Evolutionary conservation across 2,797 vertebrate genomes (phyloP).

Genomic region (Bovichtus variegatus): DNA sequence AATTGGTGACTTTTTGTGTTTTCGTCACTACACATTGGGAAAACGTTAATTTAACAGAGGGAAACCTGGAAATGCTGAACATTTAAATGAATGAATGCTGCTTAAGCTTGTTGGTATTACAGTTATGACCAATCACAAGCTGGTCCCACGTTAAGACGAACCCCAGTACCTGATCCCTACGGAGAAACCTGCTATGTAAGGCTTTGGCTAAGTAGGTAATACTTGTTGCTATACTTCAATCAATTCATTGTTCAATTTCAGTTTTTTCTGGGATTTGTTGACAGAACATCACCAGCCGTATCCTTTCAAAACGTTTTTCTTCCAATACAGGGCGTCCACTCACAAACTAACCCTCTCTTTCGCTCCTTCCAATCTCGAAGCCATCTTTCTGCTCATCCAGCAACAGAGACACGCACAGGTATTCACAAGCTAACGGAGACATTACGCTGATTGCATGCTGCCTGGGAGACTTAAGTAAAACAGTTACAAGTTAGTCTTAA

Average conservation of each 20-base stretch:
- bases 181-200: background rate
- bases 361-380: constrained; percentile 4
- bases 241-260: background rate
- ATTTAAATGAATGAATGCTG: background rate
- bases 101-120: background rate
- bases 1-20: too few species aligned
- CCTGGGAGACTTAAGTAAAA: constrained; percentile 31
- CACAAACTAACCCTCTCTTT: background rate
- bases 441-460: constrained; percentile 24
- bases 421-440: constrained; percentile 24
- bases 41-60: too few species aligned
- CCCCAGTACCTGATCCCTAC: background rate
- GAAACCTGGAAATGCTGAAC: background rate
- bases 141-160: background rate
- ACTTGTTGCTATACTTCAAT: background rate
- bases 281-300: background rate
- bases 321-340: background rate
- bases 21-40: too few species aligned
- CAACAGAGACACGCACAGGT: constrained; percentile 22
- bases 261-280: constrained; percentile 4
- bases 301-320: background rate
- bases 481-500: constrained; percentile 59
- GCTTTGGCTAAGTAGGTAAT: background rate
- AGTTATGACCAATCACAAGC: background rate
- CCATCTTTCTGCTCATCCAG: background rate